These are phyloP conservation scores for Megaptera novaeangliae DNA, from an alignment of 2,113 vertebrate genomes.

Conservation along the genomic window DNA sequence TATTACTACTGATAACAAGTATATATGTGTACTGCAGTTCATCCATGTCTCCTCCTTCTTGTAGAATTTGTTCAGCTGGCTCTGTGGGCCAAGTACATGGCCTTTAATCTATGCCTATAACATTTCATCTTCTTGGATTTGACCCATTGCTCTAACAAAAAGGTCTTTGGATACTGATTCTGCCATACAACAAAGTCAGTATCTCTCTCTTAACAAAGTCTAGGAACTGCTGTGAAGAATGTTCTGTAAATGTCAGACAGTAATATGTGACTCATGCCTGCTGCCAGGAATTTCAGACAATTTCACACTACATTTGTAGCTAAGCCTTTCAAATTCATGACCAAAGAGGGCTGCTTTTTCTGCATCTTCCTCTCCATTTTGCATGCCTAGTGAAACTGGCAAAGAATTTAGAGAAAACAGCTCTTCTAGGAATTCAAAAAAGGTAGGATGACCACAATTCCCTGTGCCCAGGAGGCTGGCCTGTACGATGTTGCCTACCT, in stretches of 20 bases:
- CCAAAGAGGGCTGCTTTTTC: constrained; percentile 25
- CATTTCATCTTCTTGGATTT: constrained; percentile 13
- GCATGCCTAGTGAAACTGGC: neutral
- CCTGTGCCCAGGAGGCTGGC: no score
- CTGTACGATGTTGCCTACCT: neutral
- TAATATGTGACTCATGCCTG: constrained; percentile 53
- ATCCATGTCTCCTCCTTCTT: neutral
- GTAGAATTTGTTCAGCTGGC: neutral
- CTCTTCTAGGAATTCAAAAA: neutral
- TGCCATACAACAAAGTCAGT: neutral
- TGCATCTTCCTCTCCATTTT: neutral
- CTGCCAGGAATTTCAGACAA: constrained; percentile 61
- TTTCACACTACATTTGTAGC: constrained; percentile 50
- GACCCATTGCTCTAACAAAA: constrained; percentile 33
- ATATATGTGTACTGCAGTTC: neutral
- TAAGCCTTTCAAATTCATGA: constrained; percentile 46
- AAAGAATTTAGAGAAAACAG: neutral
- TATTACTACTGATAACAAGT: neutral
- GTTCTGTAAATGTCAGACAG: constrained; percentile 61
- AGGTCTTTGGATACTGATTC: neutral
- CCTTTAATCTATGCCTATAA: neutral
- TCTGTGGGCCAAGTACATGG: neutral
- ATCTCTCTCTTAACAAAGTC: constrained; percentile 22
- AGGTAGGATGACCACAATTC: neutral
- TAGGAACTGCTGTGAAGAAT: constrained; percentile 31